These are phyloP conservation scores for Eulemur macaco DNA, from an alignment of 2,113 vertebrate genomes.

Conservation along the genomic window DNA sequence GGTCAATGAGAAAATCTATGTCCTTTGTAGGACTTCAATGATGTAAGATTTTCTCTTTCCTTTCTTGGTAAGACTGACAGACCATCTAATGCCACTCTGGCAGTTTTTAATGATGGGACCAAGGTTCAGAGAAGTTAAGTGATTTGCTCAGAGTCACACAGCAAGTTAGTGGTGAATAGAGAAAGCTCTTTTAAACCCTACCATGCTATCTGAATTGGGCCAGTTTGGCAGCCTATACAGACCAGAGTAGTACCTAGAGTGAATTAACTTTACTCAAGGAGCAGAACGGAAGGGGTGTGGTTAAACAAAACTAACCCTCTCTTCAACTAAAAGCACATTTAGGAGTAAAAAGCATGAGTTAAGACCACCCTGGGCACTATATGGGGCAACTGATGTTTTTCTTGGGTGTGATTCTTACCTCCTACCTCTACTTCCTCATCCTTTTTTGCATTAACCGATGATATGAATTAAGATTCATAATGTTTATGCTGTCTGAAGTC, in stretches of 20 bases:
- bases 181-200: neutral
- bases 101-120: neutral
- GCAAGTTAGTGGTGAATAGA: neutral
- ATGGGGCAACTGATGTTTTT: neutral
- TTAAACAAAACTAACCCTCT: neutral
- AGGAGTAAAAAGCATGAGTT: neutral
- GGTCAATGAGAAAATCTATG: neutral
- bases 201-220: neutral
- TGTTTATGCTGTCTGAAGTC: neutral
- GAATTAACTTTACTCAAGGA: neutral
- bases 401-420: neutral
- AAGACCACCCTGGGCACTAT: neutral
- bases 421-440: neutral
- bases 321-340: neutral
- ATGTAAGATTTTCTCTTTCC: neutral
- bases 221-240: neutral
- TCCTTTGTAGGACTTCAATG: neutral
- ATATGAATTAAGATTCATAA: neutral
- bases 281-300: neutral
- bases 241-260: neutral
- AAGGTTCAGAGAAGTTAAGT: slow-evolving; percentile 10
- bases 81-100: neutral
- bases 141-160: neutral
- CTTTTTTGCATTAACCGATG: neutral
- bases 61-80: neutral